These are phyloP conservation scores for Trilocha varians DNA, from an alignment of 2,888 invertebrate genomes.

Conservation along the genomic window DNA sequence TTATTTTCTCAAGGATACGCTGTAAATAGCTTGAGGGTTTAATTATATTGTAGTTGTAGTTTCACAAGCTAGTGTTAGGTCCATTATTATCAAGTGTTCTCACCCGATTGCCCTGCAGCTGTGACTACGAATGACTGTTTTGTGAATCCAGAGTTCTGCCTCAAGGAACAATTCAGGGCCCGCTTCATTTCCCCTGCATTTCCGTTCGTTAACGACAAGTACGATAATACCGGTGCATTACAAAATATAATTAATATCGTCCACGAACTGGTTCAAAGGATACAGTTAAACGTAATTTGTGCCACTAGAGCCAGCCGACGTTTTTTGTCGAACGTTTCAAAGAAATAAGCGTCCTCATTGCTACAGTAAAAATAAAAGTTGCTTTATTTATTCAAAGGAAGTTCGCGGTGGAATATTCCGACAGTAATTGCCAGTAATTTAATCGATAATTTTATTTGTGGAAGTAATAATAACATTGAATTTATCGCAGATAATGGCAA, in stretches of 20 bases:
- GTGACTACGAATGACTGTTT: conserved; percentile 24
- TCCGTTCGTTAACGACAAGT: conserved; percentile 56
- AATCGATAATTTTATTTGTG: neutral
- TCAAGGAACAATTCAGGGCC: conserved; percentile 38
- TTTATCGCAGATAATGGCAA: conserved; percentile 84
- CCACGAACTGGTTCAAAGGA: conserved; percentile 42
- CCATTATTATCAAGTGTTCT: conserved; percentile 18
- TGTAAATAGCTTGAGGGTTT: conserved; percentile 7
- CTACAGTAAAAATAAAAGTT: conserved; percentile 24
- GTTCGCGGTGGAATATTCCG: conserved; percentile 33
- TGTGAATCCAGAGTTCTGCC: conserved; percentile 35
- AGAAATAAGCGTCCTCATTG: conserved; percentile 19
- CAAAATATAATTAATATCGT: conserved; percentile 50
- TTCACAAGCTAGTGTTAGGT: conserved; percentile 14
- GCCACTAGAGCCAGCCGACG: conserved; percentile 35
- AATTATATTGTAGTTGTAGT: conserved; percentile 17
- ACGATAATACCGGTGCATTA: conserved; percentile 53
- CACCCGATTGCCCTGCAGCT: conserved; percentile 18
- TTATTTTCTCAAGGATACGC: neutral
- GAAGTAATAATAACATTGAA: neutral
- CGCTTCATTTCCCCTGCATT: conserved; percentile 44
- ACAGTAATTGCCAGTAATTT: conserved; percentile 5
- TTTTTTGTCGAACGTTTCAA: conserved; percentile 20
- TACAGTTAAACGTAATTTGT: conserved; percentile 55
- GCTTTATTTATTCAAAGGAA: neutral